Base-by-base conservation (phyloP, 2,888 invertebrate species). In the Habroteleia sp. region DNA sequence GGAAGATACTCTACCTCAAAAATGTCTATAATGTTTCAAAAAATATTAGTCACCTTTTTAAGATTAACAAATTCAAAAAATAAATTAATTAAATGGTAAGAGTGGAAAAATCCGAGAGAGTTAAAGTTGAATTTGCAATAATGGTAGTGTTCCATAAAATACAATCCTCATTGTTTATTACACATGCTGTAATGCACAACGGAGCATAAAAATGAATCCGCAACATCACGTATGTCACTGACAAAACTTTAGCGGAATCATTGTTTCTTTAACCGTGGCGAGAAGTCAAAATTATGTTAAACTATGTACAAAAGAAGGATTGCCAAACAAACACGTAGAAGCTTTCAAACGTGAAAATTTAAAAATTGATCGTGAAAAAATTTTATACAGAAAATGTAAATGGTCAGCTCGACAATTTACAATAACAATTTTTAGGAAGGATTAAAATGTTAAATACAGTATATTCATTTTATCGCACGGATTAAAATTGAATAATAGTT, bases 211-310 rank as follows among this genome's bases (percentile, higher is more conserved):
- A 54, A 29, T 56, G 17, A 31, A 44, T 65, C 27, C 39, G 39
- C 42, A 16, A 52, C 50, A 42, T n/a, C n/a, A 33, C 31, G 56
- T 48, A 33, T 48, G 66, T 66, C 56, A 56, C 37, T 56, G 56
- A 48, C 46, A 44, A 66, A 66, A 66, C 39, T 66, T 66, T 20
- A 35, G 23, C 54, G 46, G 6, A 56, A 31, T 14, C 56, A 20
- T 66, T 35, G 37, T 42, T 66, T 66, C 46, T 39, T 56, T 48
- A 20, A 25, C 35, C 11, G 52, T 20, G 8, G 48, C 33, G 4
- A n/a, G n/a, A 39, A 68, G 58, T 68, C 68, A 58, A 68, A 68
- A 68, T 58, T 66, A 46, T 56, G 56, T 48, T 48, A 48, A 68
- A 68, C 52, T 14, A 65, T 54, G 29, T 29, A n/a, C 37, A 8